phyloP scores from a whole-genome alignment of 2,113 vertebrate genomes.

The Pteronura brasiliensis region DNA sequence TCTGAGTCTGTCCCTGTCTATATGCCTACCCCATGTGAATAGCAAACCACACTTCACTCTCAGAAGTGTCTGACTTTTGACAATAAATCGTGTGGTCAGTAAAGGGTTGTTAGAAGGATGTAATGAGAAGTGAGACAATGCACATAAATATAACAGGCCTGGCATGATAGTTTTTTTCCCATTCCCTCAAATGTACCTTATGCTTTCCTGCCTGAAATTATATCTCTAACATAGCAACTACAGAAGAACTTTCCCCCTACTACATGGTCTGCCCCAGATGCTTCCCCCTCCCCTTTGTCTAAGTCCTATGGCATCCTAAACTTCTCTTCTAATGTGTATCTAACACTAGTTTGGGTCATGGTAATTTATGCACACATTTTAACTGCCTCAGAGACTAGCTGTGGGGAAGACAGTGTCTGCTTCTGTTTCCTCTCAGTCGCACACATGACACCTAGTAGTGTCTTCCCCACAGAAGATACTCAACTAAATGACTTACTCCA shows the following conservation, averaged over 20 bases:
- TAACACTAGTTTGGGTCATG: background rate
- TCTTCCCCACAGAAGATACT: background rate
- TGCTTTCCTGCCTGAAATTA: background rate
- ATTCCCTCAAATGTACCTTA: background rate
- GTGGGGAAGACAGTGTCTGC: background rate
- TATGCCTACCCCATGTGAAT: background rate
- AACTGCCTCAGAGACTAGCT: slow-evolving; percentile 12
- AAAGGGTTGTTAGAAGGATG: background rate
- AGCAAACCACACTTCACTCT: background rate
- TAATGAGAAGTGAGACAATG: background rate
- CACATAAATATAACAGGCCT: background rate
- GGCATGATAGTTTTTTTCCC: background rate
- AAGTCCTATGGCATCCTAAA: background rate
- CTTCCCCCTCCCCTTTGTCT: background rate
- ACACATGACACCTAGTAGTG: background rate
- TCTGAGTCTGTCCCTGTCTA: background rate
- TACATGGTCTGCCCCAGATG: background rate
- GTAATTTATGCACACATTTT: background rate
- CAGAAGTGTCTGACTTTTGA: background rate
- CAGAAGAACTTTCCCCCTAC: background rate
- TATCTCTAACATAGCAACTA: background rate
- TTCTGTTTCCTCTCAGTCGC: background rate
- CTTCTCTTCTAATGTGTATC: background rate
- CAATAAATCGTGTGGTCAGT: slow-evolving; percentile 16
- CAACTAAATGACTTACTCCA: background rate